Base-by-base conservation (phyloP, 2,888 invertebrate genomes). In the Labia minor region DNA sequence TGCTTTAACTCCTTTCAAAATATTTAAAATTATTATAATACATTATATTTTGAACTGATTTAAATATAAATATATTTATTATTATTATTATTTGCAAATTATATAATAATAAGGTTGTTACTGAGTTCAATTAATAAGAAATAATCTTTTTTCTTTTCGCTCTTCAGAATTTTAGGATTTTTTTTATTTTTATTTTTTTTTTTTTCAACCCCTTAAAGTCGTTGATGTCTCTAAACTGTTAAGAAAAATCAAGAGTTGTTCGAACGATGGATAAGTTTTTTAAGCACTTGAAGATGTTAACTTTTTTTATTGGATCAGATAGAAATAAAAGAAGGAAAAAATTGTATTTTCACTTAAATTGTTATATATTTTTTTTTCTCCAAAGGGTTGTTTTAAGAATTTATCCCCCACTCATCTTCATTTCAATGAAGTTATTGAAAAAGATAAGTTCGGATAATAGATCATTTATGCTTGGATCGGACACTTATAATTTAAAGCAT, bases 261-360 rank as follows among this genome's bases (percentile, higher is more conserved):
- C 49, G 2, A 49, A 49, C 49, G 14, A 49, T 49, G 14, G 49
- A 49, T 49, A 49, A 49, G 49, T 49, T 49, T 49, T 49, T 49
- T 49, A 49, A 49, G 49, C 49, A 49, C 49, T 49, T 49, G 16
- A 14, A 4, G 14, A 49, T 16, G 49, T 49, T 49, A 49, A 49
- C 49, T 49, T 49, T 49, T 26, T 49, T 49, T 49, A 49, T 49
- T 49, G 49, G 49, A 49, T 49, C 49, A 49, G 26, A 49, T 49
- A 49, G 49, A 49, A 26, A 26, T 26, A 26, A 26, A 26, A 26
- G 8, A 8, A 49, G n/a, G 14, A 49, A 49, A 49, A 49, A 49
- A 49, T 11, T 49, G 14, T 49, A 49, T 49, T 49, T 49, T 49
- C 49, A 49, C 49, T 49, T 49, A 49, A 49, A 49, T 49, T 49